Evolutionary conservation across 2,113 vertebrate species (phyloP), one percentile per base, ranked within the genome.

Genomic region (Eira barbara): DNA sequence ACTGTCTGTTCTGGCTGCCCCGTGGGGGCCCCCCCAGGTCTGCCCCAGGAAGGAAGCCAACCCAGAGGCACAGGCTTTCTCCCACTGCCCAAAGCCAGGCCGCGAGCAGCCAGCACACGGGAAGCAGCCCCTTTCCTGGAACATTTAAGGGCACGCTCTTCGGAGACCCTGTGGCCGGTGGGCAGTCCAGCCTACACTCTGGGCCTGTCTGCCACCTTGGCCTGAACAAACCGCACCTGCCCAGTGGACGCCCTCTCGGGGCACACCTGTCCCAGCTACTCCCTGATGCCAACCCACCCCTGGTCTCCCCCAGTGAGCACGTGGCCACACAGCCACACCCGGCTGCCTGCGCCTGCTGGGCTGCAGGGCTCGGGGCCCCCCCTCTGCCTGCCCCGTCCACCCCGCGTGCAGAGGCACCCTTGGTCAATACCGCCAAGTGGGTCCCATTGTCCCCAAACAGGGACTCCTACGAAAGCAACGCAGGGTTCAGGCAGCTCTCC

Each of bases 231-330:
- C 59, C 1, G 4, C 11, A 18, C 15, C 45, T 13, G 6, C 39
- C 39, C 12, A 0, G 39, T 8, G 73, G 25, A 34, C 6, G 31
- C 31, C 65, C 31, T 34, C 65, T 18, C 15, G 15, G 65, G 6
- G n/a, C 55, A n/a, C 55, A 17, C 65, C 67, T 63, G 45, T 65
- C 57, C 9, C 34, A 17, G 47, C 67, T 5, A 39, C 6, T 55
- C 11, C 18, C 0, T 4, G n/a, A 71, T 15, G 9, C 67, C 67
- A 71, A n/a, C 17, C 2, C 21, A 20, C 20, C 55, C 20, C 55
- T 20, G 0, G 20, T 27, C 15, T 2, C 20, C 36, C 10, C 2
- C 47, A 0, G 0, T 39, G 55, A 42, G 59, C 71, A 27, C 4
- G 3, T n/a, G 42, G 79, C 39, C 69, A 21, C 11, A 6, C 4